These are phyloP conservation scores for Drosophila buzzatii DNA, from an alignment of 2,888 invertebrate species.

Conservation along the genomic window DNA sequence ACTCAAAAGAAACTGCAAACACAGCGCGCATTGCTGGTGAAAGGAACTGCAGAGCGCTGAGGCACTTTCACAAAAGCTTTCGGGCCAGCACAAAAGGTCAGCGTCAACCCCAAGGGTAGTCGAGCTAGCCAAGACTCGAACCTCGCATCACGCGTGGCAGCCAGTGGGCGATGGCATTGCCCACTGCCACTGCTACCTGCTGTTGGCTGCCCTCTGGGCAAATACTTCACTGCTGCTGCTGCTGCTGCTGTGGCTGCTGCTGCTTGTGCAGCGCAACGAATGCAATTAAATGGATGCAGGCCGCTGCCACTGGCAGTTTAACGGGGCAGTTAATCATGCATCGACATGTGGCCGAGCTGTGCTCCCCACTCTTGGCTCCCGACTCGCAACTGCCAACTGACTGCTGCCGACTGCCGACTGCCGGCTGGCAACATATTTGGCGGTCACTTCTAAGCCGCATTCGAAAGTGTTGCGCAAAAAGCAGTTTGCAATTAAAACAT, in stretches of 20 bases:
- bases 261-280: constrained; percentile 47
- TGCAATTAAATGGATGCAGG: constrained; percentile 81
- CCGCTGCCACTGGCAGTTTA: constrained; percentile 63
- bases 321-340: constrained; percentile 83
- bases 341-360: constrained; percentile 55
- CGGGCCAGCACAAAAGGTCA: constrained; percentile 47
- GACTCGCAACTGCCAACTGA: constrained; percentile 7
- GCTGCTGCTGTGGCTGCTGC: constrained; percentile 25
- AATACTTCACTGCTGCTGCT: constrained; percentile 41
- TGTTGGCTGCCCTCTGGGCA: constrained; percentile 52
- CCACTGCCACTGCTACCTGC: constrained; percentile 25
- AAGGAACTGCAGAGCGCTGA: constrained; percentile 59
- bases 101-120: constrained; percentile 43
- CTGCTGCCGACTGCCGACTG: constrained; percentile 13
- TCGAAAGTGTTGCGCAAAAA: constrained; percentile 81
- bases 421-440: constrained; percentile 61
- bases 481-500: constrained; percentile 80
- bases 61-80: constrained; percentile 74
- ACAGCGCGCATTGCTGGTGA: constrained; percentile 50
- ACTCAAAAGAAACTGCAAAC: background rate
- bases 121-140: constrained; percentile 52
- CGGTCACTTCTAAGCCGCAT: constrained; percentile 76
- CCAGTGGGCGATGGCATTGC: constrained; percentile 69
- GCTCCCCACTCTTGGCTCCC: constrained; percentile 19
- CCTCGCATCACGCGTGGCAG: constrained; percentile 26